phyloP scores from a whole-genome alignment of 2,888 invertebrate genomes.

The Catocala sponsa region DNA sequence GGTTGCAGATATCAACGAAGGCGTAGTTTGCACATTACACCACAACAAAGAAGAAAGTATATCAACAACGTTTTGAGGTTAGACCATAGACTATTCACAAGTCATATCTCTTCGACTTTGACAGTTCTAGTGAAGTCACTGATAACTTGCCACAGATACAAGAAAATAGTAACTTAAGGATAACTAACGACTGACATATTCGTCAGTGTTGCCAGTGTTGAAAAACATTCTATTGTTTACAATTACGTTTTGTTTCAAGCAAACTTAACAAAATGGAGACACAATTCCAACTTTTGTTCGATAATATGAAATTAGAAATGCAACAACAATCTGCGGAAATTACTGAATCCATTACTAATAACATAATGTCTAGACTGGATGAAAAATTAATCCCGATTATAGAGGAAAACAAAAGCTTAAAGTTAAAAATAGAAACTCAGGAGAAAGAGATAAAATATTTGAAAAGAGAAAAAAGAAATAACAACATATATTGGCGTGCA shows the following conservation, averaged over 20 bases:
- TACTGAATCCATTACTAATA: slow-evolving; percentile 7
- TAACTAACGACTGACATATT: not conserved
- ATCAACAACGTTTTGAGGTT: slow-evolving; percentile 1
- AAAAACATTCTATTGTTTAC: not conserved
- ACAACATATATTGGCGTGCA: slow-evolving; percentile 8
- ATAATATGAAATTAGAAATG: slow-evolving; percentile 5
- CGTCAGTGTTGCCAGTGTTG: slow-evolving; percentile 3
- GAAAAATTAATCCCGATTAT: slow-evolving; percentile 1
- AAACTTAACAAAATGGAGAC: slow-evolving; percentile 1
- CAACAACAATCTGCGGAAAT: slow-evolving; percentile 2
- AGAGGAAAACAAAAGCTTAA: slow-evolving; percentile 12
- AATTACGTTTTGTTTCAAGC: not conserved
- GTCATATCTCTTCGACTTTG: too few species aligned
- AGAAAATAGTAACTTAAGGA: not conserved
- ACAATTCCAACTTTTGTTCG: slow-evolving; percentile 2
- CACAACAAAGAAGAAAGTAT: not conserved
- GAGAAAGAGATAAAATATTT: slow-evolving; percentile 9
- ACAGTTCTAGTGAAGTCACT: not conserved
- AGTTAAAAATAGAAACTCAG: slow-evolving; percentile 7
- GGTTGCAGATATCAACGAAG: not conserved
- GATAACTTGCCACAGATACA: not conserved
- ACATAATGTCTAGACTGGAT: not conserved
- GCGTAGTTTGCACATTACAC: not conserved
- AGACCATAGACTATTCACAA: not conserved
- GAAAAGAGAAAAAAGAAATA: slow-evolving; percentile 1